These are phyloP conservation scores for Scopus umbretta DNA, from an alignment of 2,113 vertebrate genomes.

Conservation along the genomic window DNA sequence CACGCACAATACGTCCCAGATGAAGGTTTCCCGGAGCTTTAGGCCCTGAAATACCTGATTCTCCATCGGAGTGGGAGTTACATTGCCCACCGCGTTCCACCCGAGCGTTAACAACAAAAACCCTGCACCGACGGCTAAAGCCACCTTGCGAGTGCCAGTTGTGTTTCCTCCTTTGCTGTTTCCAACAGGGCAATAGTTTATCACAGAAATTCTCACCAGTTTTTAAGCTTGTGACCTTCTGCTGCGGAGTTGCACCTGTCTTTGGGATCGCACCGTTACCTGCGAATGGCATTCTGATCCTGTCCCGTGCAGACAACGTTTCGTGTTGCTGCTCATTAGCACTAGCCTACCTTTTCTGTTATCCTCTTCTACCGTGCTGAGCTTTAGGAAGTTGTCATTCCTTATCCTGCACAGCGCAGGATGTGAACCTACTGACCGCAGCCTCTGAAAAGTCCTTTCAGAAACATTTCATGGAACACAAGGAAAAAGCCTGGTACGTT, in stretches of 20 bases:
- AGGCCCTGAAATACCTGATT: background rate
- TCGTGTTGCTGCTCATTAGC: background rate
- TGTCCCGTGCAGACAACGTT: background rate
- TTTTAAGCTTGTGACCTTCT: background rate
- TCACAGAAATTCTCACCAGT: background rate
- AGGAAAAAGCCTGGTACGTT: background rate
- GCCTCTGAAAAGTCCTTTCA: slow-evolving; percentile 13
- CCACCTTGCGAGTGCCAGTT: background rate
- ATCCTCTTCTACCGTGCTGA: background rate
- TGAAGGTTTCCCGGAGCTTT: background rate
- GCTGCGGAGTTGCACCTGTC: background rate
- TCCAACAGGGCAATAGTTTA: background rate
- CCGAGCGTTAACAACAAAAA: background rate
- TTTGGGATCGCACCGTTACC: background rate
- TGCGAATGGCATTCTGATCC: no score
- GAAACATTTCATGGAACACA: background rate
- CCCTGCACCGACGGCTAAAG: background rate
- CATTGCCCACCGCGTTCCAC: background rate
- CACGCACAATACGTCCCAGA: background rate
- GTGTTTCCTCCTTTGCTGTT: background rate
- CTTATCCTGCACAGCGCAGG: background rate
- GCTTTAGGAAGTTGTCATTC: background rate
- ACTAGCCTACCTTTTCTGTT: background rate
- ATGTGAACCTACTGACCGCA: background rate
- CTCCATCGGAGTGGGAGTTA: background rate